A percentile compares a stretch with the other conserved stretches of the same genome.
Conservation (phyloP, 2,888 invertebrate genomes). For the Piscicola geometra region DNA sequence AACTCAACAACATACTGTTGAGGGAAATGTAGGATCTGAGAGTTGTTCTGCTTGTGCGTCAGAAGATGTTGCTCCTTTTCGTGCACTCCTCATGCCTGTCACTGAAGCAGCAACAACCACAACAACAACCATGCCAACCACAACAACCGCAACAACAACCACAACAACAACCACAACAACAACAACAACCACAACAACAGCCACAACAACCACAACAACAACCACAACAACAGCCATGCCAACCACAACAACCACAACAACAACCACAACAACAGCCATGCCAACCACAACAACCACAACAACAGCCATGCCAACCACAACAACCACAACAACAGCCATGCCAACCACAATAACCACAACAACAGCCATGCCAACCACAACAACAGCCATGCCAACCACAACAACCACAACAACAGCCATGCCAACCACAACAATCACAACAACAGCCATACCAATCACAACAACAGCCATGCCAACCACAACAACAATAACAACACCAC, state of each 20-base stretch:
- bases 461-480: neutral
- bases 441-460: neutral
- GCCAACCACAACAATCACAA: neutral
- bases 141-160: too few relatives aligned
- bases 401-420: neutral
- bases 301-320: neutral
- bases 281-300: neutral
- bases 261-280: neutral
- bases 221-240: neutral
- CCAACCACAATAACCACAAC: neutral
- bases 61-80: too few relatives aligned
- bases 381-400: neutral
- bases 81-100: too few relatives aligned
- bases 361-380: neutral
- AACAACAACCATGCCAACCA: too few relatives aligned
- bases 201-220: neutral
- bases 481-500: neutral
- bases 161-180: too few relatives aligned
- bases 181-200: too few relatives aligned
- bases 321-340: constrained; percentile 3
- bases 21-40: too few relatives aligned
- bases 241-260: neutral
- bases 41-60: too few relatives aligned
- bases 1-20: too few relatives aligned
- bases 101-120: too few relatives aligned